A percentile compares a stretch with the other conserved stretches of the same genome.
Evolutionary conservation across 2,797 vertebrate species (phyloP).

Genomic region (Notolepis coatsorum): DNA sequence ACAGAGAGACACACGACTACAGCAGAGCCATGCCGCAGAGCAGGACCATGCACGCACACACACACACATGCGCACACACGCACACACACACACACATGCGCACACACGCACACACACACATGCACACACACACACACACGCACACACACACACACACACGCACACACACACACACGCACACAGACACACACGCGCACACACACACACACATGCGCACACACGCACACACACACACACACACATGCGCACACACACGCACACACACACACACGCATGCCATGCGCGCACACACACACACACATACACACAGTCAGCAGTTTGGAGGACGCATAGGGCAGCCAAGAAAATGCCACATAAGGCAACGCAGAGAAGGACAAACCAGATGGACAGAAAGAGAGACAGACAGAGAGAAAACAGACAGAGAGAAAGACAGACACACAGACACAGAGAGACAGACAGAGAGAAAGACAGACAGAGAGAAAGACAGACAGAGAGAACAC

Average conservation of each 20-base stretch:
- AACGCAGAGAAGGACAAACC: background rate
- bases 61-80: background rate
- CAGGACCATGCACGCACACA: conserved; percentile 17
- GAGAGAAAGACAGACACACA: conserved; percentile 5
- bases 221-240: background rate
- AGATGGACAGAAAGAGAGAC: background rate
- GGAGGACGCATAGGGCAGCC: background rate
- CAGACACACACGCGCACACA: conserved; percentile 18
- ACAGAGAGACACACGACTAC: conserved; percentile 88
- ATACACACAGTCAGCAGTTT: background rate
- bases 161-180: conserved; percentile 3
- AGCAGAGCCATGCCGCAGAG: conserved; percentile 54
- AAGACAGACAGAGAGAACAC: no score
- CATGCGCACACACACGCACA: background rate
- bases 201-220: conserved; percentile 3
- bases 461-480: conserved; percentile 15
- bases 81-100: conserved; percentile 4
- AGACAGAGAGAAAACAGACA: background rate
- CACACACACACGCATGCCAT: conserved; percentile 5
- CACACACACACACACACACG: background rate
- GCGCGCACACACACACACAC: no score
- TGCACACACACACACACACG: background rate
- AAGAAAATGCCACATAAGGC: background rate
- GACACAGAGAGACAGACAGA: background rate
- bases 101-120: background rate